phyloP scores from a whole-genome alignment of 1,140 invertebrate genomes.

The Leptinotarsa undecemlineata region DNA sequence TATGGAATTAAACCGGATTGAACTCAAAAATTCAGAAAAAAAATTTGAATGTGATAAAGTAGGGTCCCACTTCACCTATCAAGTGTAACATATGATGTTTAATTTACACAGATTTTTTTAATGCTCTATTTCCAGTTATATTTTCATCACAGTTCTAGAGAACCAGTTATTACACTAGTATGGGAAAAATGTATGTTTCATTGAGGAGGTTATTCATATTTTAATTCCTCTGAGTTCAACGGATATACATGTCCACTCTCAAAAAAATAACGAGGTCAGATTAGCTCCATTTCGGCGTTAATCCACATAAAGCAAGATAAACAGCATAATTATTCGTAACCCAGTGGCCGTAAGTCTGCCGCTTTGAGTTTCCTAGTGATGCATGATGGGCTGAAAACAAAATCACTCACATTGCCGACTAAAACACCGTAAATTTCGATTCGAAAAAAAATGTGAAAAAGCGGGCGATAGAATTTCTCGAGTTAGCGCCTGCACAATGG shows the following conservation, averaged over 20 bases:
- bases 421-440: slow-evolving; percentile 25
- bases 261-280: slow-evolving; percentile 29
- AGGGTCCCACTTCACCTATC: too few relatives aligned
- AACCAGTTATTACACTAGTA: too few relatives aligned
- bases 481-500: slow-evolving; percentile 17
- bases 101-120: not conserved
- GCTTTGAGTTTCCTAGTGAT: slow-evolving; percentile 43
- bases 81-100: too few relatives aligned
- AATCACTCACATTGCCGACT: slow-evolving; percentile 35
- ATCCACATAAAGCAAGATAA: slow-evolving; percentile 50
- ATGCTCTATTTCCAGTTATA: not conserved
- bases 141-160: too few relatives aligned
- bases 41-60: too few relatives aligned
- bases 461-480: slow-evolving; percentile 18
- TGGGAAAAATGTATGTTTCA: too few relatives aligned
- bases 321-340: slow-evolving; percentile 46
- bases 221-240: too few relatives aligned
- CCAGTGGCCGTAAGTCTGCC: slow-evolving; percentile 40
- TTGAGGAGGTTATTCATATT: too few relatives aligned
- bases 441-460: slow-evolving; percentile 20
- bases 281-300: slow-evolving; percentile 39
- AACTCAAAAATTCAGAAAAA: too few relatives aligned
- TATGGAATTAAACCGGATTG: too few relatives aligned
- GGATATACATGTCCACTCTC: not conserved
- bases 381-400: slow-evolving; percentile 39